Conservation (phyloP, 2,113 vertebrate species). For the Mirounga angustirostris region DNA sequence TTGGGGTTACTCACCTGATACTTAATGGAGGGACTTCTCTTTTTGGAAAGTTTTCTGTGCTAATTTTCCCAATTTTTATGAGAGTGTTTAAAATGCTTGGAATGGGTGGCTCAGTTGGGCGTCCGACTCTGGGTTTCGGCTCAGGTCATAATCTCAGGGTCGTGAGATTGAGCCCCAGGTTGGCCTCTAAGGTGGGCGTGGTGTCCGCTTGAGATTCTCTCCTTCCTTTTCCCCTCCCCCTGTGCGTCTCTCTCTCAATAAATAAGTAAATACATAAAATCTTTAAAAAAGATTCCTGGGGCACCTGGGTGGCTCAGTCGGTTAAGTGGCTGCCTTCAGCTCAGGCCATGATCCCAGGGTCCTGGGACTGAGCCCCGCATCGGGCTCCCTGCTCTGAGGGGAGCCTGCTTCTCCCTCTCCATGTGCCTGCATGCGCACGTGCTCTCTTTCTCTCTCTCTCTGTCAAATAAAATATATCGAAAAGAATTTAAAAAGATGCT, state of each 20-base stretch:
- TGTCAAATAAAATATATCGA: too few species aligned
- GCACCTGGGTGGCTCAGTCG: too few species aligned
- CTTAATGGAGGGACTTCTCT: constrained; percentile 59
- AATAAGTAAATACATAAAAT: not conserved
- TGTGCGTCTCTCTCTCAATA: not conserved
- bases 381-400: too few species aligned
- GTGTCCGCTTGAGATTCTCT: not conserved
- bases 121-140: not conserved
- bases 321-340: too few species aligned
- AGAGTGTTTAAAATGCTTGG: constrained; percentile 80
- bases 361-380: too few species aligned
- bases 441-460: too few species aligned
- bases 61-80: constrained; percentile 86
- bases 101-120: not conserved
- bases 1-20: not conserved
- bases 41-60: constrained; percentile 80
- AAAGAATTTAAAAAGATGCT: constrained; percentile 34
- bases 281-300: not conserved
- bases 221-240: not conserved
- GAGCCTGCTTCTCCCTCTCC: too few species aligned
- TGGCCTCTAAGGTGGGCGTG: not conserved
- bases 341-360: too few species aligned
- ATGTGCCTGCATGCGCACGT: too few species aligned
- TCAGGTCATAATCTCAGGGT: not conserved
- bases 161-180: not conserved